Evolutionary conservation across 1,140 invertebrate genomes (phyloP), one percentile per base, ranked within the genome.

Genomic region (Ephestia elutella): DNA sequence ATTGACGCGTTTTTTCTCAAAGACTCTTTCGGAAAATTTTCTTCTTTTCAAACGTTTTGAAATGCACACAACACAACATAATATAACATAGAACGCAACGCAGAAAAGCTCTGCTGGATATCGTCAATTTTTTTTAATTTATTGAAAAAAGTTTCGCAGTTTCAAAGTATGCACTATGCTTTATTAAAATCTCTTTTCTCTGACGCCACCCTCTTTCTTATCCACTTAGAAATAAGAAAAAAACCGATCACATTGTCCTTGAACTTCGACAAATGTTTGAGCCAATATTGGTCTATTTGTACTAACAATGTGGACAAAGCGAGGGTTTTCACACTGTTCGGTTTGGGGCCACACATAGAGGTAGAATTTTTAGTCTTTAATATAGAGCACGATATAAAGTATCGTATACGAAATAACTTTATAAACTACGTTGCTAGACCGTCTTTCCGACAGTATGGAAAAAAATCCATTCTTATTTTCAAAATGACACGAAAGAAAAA

Each of bases 281-380:
- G 56, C 63, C 60, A 65, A 68, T 66, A 66, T 68, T 63, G 51
- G 54, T 63, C 56, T 15, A 28, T 44, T 30, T 59, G 50, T 59
- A 56, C 61, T 58, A 59, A 53, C 60, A 57, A 20, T 30, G 61
- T 54, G 54, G 57, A 57, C 56, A 62, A 58, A 54, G 25, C 8
- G 44, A 57, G 44, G 20, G 56, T 28, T 61, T 51, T 54, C 63
- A 65, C 62, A 65, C 65, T 67, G 62, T 62, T 59, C 60, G 56
- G 63, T 63, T 55, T 57, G 59, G 60, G 60, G 15, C 13, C 13
- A 44, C 3, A 35, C 32, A 5, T 13, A 11, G 8, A 35, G 9
- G 13, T 25, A 25, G 21, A 3, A 25, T 7, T 3, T 3, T 3
- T 3, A 25, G 7, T 25, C 9, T 32, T 32, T 10, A 32, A 32